Evolutionary conservation across 1,140 invertebrate species (phyloP), one percentile per base, ranked within the genome.

Genomic region (Neodiprion fabricii): DNA sequence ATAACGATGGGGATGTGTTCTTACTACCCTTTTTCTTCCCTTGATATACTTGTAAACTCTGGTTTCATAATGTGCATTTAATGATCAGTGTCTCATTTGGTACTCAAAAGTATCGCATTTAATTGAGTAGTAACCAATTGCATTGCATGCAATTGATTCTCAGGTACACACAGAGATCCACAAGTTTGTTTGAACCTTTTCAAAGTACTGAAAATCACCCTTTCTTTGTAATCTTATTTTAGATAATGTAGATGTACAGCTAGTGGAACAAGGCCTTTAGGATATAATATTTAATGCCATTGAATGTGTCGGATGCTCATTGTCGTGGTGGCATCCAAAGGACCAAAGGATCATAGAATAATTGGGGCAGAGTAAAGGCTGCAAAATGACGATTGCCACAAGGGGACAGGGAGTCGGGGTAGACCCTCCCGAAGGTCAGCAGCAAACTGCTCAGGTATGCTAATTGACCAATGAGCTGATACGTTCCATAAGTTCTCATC

Each of bases 341-440:
- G n/a, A 82, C 75, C 77, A 80, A 80, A 77, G 82, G 71, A 79
- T 79, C 83, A 83, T 79, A 77, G 79, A 79, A 80, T 70, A 79
- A 78, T 79, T 79, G 80, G 77, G 78, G 77, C 73, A 74, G 79
- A 79, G 72, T 73, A 79, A 66, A 79, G 65, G 67, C 71, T 68
- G 66, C 77, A 84, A 78, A 82, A 92, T 92, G 91, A 92, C 91
- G 81, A 91, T 92, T 84, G 89, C 90, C 85, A 91, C 91, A 61
- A 89, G 90, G 85, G 91, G 91, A 82, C 91, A 91, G 86, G 90
- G 90, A 83, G 86, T 91, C 76, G 87, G 89, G 75, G 89, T 90
- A 76, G 90, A 90, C 82, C 89, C 88, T 80, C 88, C 89, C 78
- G 91, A 91, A 81, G 88, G 85, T 81, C 89, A 90, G 76, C 90